These are phyloP conservation scores for Urocitellus parryii DNA, from an alignment of 2,113 vertebrate species.

Conservation along the genomic window DNA sequence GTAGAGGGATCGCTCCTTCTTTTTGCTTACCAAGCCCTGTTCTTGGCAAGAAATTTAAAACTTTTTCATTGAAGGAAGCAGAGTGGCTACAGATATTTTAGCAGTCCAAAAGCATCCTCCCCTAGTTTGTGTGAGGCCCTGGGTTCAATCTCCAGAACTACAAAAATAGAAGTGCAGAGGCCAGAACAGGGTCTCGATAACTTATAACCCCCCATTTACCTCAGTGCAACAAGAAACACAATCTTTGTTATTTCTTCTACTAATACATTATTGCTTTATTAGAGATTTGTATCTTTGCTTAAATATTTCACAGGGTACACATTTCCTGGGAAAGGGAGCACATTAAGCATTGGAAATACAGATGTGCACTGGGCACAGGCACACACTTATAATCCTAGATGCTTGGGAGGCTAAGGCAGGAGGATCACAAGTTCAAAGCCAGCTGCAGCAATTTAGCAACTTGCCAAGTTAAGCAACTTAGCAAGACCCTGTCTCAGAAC, in stretches of 20 bases:
- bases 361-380: too few species aligned
- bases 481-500: background rate
- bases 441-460: too few species aligned
- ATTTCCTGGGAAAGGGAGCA: background rate
- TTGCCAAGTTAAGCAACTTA: background rate
- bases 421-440: background rate
- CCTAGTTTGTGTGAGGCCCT: too few species aligned
- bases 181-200: background rate
- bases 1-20: background rate
- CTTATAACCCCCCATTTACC: background rate
- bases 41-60: slow-evolving; percentile 15
- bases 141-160: too few species aligned
- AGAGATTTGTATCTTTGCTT: background rate
- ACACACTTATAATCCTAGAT: background rate
- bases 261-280: background rate
- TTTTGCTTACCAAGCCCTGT: background rate
- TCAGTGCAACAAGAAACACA: background rate
- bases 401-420: background rate
- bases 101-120: background rate
- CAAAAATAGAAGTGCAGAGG: background rate
- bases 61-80: background rate
- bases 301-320: background rate
- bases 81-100: background rate
- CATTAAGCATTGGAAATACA: background rate
- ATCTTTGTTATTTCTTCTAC: background rate